Conservation (phyloP, 2,888 invertebrate genomes). For the Abrostola tripartita region DNA sequence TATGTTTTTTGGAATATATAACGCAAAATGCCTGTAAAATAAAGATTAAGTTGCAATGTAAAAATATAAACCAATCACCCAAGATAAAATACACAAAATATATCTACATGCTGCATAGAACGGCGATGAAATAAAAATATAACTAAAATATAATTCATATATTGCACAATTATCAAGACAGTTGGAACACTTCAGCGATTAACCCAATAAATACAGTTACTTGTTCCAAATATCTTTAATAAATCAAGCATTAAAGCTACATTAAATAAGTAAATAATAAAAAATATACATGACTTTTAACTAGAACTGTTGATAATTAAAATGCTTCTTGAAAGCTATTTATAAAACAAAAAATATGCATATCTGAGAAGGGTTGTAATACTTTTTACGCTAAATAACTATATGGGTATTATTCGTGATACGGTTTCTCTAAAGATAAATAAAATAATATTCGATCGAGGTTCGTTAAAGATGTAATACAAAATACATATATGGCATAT, state of each 20-base stretch:
- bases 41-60: conserved; percentile 61
- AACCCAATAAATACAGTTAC: conserved; percentile 5
- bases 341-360: conserved; percentile 2
- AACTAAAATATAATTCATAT: conserved; percentile 14
- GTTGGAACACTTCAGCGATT: conserved; percentile 9
- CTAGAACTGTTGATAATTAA: neutral
- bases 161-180: conserved; percentile 7
- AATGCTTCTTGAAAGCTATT: neutral
- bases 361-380: neutral
- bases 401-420: no score
- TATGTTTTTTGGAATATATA: conserved; percentile 46
- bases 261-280: conserved; percentile 26
- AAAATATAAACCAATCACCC: conserved; percentile 60
- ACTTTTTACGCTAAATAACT: no score
- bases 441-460: no score
- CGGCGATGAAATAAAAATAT: conserved; percentile 21
- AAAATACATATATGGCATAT: no score
- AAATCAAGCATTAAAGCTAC: conserved; percentile 21
- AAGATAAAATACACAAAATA: conserved; percentile 51
- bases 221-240: conserved; percentile 14
- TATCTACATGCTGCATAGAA: conserved; percentile 44
- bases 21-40: conserved; percentile 70
- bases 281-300: conserved; percentile 5
- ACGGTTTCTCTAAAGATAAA: no score
- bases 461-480: no score